Conservation (phyloP, 2,888 invertebrate genomes). For the Thereva unica region DNA sequence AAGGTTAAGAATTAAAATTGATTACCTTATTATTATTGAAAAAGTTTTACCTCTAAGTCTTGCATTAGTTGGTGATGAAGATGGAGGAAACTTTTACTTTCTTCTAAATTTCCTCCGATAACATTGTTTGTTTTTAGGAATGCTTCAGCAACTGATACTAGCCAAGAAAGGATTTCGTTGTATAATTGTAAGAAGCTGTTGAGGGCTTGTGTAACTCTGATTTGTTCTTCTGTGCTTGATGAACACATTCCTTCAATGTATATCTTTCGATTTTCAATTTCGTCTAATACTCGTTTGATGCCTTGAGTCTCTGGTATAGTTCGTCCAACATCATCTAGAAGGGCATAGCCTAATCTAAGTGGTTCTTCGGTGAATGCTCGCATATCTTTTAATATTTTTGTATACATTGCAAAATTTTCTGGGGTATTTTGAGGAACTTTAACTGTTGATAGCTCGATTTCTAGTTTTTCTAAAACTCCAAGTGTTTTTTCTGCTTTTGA, state of each 20-base stretch:
- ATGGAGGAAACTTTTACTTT: constrained; percentile 73
- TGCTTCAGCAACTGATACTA: constrained; percentile 72
- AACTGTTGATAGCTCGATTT: constrained; percentile 70
- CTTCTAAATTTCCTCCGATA: constrained; percentile 70
- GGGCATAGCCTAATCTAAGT: constrained; percentile 71
- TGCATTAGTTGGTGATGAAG: constrained; percentile 73
- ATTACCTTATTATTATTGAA: neutral
- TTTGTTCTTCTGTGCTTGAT: constrained; percentile 70
- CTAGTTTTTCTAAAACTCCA: constrained; percentile 73
- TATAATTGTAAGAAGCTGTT: constrained; percentile 71
- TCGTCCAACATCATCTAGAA: constrained; percentile 70
- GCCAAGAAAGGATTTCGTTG: constrained; percentile 73
- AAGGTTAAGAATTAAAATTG: constrained; percentile 12
- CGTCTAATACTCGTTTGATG: constrained; percentile 68
- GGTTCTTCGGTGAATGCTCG: constrained; percentile 70
- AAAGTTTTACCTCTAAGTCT: constrained; percentile 66
- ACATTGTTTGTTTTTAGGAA: constrained; percentile 74
- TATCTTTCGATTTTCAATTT: constrained; percentile 75
- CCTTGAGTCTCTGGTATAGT: constrained; percentile 69
- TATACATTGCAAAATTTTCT: constrained; percentile 69
- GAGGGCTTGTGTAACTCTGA: constrained; percentile 70
- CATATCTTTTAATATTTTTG: constrained; percentile 67
- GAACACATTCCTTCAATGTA: constrained; percentile 67
- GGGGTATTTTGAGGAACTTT: constrained; percentile 68
- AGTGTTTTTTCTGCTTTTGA: constrained; percentile 72